phyloP scores from a whole-genome alignment of 1,140 invertebrate species.

The Acromyrmex charruanus region DNA sequence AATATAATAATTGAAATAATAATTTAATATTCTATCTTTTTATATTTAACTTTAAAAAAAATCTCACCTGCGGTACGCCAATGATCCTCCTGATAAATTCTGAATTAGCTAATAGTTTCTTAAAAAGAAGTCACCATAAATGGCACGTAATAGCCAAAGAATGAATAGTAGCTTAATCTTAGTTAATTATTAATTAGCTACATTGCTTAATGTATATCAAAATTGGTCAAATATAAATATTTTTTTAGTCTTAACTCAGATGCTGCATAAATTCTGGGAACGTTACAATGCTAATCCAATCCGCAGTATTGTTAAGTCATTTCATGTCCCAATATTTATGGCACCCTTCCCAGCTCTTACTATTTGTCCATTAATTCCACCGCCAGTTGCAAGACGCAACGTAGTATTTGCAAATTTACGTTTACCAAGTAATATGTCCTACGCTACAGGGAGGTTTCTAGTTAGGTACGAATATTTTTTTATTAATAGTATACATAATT shows the following conservation, averaged over 20 bases:
- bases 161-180: neutral
- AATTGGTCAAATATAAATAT: neutral
- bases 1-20: too few species aligned
- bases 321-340: slow-evolving; percentile 28
- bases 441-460: neutral
- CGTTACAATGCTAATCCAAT: slow-evolving; percentile 61
- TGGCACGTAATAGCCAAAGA: neutral
- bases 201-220: neutral
- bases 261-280: slow-evolving; percentile 54
- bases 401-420: slow-evolving; percentile 1
- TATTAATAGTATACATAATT: neutral
- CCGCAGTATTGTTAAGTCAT: slow-evolving; percentile 38
- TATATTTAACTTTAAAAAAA: too few species aligned
- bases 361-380: slow-evolving; percentile 51
- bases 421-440: slow-evolving; percentile 51
- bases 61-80: too few species aligned
- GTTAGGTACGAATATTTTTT: slow-evolving; percentile 52
- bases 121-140: neutral
- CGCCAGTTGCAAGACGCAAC: neutral
- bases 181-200: neutral
- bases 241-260: slow-evolving; percentile 59
- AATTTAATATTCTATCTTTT: too few species aligned
- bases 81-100: too few species aligned
- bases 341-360: slow-evolving; percentile 68
- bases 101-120: neutral